Base-by-base conservation (phyloP, 1,140 invertebrate genomes). In the Zophobas atratus region DNA sequence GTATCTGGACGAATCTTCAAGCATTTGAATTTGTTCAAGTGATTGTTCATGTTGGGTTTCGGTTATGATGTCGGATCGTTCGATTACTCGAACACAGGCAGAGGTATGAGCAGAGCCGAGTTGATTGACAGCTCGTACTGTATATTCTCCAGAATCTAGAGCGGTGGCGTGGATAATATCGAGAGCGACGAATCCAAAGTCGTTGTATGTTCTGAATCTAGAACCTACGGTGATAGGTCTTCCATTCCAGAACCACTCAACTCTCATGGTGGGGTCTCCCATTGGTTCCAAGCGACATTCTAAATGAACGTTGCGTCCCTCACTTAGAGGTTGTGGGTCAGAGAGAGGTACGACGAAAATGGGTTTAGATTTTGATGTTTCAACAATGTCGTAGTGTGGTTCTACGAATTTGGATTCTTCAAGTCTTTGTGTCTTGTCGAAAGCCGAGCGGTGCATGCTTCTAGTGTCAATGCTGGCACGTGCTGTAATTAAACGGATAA, bases 221-320 rank as follows among this genome's bases (percentile, higher is more conserved):
- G 96, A 97, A 57, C 95, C 95, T 73, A 97, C 94, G 4, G 95
- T 96, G 0, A 97, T 91, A 5, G 95, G 92, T 81, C 92, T 91
- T 38, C 96, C 97, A 88, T 98, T 98, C 78, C 96, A 94, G 89
- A 94, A 97, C 97, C 97, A 98, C 88, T 98, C 97, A 1, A 98
- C 95, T 83, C 94, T 90, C 95, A 98, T 97, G 0, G 95, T 96
- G n/a, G 96, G 96, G 88, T 98, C 97, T 35, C 95, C 95, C 92
- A 97, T 96, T 0, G 97, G 96, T 86, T 98, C 97, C 73, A 98
- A 87, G 55, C 95, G 90, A 81, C 96, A 96, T 86, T 97, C 96
- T 55, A 97, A 87, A 83, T 97, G 97, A 84, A 98, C 94, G 83
- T 97, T 96, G 86, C 95, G 95, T 38, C 96, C 96, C 88, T 98